Conservation (phyloP, 2,888 invertebrate species). For the Diogma glabrata region DNA sequence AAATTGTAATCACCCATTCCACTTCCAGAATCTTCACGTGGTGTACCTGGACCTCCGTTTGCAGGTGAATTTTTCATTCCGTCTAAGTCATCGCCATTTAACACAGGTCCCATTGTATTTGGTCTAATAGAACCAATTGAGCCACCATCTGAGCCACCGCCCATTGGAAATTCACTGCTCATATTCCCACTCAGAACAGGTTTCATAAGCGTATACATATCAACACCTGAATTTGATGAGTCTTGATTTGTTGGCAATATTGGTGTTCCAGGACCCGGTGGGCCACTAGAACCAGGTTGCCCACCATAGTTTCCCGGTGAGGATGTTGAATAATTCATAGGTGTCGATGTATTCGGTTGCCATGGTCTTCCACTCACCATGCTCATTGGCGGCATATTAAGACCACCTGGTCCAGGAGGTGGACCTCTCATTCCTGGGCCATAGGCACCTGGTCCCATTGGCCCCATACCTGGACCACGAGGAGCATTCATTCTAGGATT, state of each 20-base stretch:
- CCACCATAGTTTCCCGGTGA: constrained; percentile 94
- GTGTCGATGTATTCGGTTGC: constrained; percentile 82
- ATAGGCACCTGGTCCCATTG: constrained; percentile 79
- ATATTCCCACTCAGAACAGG: constrained; percentile 70
- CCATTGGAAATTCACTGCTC: constrained; percentile 42
- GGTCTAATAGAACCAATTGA: constrained; percentile 80
- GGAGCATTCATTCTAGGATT: constrained; percentile 92
- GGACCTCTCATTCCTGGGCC: constrained; percentile 68
- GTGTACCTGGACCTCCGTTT: constrained; percentile 81
- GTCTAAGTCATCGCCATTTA: constrained; percentile 89
- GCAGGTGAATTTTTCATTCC: constrained; percentile 98
- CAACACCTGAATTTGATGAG: constrained; percentile 78
- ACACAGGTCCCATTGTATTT: constrained; percentile 74
- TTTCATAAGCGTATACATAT: constrained; percentile 97
- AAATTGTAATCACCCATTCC: constrained; percentile 95
- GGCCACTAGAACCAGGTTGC: constrained; percentile 85
- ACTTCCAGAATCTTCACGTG: constrained; percentile 85
- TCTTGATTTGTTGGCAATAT: constrained; percentile 98
- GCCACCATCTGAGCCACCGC: constrained; percentile 48
- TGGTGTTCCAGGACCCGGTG: constrained; percentile 92
- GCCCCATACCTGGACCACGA: constrained; percentile 76
- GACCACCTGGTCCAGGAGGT: constrained; percentile 60
- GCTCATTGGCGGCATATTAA: constrained; percentile 79
- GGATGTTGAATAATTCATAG: constrained; percentile 93
- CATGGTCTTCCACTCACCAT: constrained; percentile 68